Evolutionary conservation across 2,113 vertebrate genomes (phyloP), one percentile per base, ranked within the genome.

Genomic region (Lycaon pictus): DNA sequence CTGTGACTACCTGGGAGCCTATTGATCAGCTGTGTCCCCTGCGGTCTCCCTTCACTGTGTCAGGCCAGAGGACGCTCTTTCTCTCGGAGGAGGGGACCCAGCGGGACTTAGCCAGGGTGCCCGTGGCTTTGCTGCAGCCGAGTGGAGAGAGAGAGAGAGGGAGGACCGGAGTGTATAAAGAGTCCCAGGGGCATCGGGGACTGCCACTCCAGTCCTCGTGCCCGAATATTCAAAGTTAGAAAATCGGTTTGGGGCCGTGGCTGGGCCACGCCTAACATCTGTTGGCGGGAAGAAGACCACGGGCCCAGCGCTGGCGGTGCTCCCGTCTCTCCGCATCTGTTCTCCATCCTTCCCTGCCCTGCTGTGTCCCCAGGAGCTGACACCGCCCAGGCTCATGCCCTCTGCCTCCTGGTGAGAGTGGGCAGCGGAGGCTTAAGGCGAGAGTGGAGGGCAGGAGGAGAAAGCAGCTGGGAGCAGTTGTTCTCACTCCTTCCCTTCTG

Each of bases 201-300:
- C 56, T 16, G 43, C 35, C 5, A 2, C 25, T 63, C 37, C 20
- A 7, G 9, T 12, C 25, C n/a, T 20, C 82, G 32, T 56, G 48
- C 35, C 15, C 22, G 3, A 58, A 56, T 20, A 48, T 2, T 35
- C 51, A 2, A 60, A 17, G 62, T 67, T n/a, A n/a, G 35, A 58
- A 53, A 22, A 32, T 20, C 4, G 0, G 60, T 43, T n/a, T 17
- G 71, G 71, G 1, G 20, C n/a, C 9, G 13, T 56, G 0, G 1
- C 15, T 11, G 71, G 80, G 83, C 56, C 43, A 4, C 11, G 63
- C 53, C 25, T n/a, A 5, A 55, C 25, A 5, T 56, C 79, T 29
- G n/a, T 25, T 15, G 27, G 29, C 48, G 11, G 27, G 35, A 74
- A 48, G 56, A 16, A 43, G 35, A 4, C 15, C 77, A 1, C 9